Conservation (phyloP, 1,140 invertebrate species). For the Antheraea pernyi region DNA sequence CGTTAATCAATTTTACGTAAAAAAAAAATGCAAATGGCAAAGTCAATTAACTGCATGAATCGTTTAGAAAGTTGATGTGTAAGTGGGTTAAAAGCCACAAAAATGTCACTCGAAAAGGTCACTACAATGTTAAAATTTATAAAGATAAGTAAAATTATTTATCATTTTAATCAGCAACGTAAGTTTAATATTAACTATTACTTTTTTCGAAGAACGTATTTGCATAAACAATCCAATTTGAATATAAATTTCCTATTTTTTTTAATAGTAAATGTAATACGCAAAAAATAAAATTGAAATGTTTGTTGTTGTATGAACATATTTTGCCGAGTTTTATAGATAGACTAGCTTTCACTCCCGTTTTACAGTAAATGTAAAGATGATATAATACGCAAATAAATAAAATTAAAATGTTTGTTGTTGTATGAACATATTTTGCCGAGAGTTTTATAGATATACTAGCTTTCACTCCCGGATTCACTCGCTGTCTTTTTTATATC, state of each 20-base stretch:
- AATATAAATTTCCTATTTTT: not conserved
- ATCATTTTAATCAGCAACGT: not conserved
- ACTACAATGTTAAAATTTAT: constrained; percentile 1
- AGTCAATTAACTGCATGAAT: not conserved
- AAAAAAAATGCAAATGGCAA: not conserved
- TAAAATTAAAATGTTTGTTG: too few species aligned
- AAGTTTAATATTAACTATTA: not conserved
- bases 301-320: too few species aligned
- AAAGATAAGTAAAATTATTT: not conserved
- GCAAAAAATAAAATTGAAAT: too few species aligned
- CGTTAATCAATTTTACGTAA: not conserved
- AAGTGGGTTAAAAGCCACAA: not conserved
- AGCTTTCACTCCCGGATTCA: too few species aligned
- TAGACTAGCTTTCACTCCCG: too few species aligned
- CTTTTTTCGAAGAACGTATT: not conserved
- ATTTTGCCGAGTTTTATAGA: too few species aligned
- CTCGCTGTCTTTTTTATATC: too few species aligned
- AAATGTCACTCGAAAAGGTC: constrained; percentile 9
- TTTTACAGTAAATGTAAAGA: too few species aligned
- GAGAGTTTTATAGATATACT: too few species aligned
- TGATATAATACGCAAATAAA: not conserved
- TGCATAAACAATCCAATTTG: not conserved
- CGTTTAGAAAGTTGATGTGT: not conserved
- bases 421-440: too few species aligned
- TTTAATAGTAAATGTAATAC: not conserved